Evolutionary conservation across 2,797 vertebrate genomes (phyloP).

Genomic region (Crenichthys baileyi): DNA sequence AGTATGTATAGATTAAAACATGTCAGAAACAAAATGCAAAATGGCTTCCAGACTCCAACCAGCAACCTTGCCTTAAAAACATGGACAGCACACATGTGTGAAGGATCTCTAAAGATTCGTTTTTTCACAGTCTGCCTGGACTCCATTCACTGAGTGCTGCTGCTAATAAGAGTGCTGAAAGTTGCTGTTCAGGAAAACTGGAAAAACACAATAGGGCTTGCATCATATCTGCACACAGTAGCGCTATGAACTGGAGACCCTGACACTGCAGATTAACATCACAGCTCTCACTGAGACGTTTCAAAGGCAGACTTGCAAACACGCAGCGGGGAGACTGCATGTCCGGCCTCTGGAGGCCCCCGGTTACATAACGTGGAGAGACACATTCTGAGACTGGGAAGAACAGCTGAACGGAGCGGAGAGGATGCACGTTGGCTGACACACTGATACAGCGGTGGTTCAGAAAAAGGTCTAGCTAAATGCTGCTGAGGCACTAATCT

Average conservation of each 20-base stretch:
- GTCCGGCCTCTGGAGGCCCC: constrained; percentile 40
- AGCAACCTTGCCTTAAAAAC: no score
- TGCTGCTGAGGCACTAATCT: constrained; percentile 17
- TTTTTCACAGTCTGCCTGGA: background rate
- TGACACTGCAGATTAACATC: background rate
- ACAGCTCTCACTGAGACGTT: background rate
- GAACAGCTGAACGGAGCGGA: constrained; percentile 40
- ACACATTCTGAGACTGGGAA: constrained; percentile 23
- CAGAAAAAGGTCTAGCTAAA: background rate
- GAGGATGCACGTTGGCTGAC: constrained; percentile 16
- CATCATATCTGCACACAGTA: background rate
- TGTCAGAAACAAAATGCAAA: no score
- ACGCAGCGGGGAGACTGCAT: constrained; percentile 10
- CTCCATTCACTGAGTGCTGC: background rate
- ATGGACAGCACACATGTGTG: no score
- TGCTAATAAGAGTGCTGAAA: constrained; percentile 11
- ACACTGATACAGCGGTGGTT: constrained; percentile 2
- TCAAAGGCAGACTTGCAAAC: constrained; percentile 2
- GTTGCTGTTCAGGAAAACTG: background rate
- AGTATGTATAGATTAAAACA: no score
- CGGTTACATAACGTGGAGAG: constrained; percentile 51
- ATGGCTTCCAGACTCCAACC: no score
- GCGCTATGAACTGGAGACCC: background rate
- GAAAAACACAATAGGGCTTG: constrained; percentile 5
- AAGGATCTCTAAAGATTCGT: no score